Conservation (phyloP, 2,797 vertebrate species). For the Rhincodon typus region DNA sequence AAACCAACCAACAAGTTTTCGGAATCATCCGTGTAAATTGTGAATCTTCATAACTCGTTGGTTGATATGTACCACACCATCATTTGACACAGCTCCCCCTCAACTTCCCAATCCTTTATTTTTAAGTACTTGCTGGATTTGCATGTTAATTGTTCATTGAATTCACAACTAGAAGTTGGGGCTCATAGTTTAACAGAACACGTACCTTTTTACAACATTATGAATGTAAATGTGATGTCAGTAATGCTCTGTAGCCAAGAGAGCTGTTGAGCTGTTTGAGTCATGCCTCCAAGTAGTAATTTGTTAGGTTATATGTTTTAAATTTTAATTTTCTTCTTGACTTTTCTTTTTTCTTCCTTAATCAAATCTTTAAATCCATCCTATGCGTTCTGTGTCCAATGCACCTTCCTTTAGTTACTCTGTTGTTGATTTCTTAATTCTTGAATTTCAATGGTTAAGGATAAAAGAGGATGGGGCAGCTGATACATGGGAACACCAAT, state of each 20-base stretch:
- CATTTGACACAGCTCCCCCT: not conserved
- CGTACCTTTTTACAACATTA: not conserved
- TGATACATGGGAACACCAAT: not conserved
- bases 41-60: not conserved
- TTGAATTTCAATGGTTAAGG: not conserved
- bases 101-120: not conserved
- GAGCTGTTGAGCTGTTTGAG: not conserved
- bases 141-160: not conserved
- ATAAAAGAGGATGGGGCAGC: not conserved
- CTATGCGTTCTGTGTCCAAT: not conserved
- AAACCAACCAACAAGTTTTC: not conserved
- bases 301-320: not conserved
- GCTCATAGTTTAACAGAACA: not conserved
- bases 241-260: not conserved
- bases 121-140: slow-evolving; percentile 25
- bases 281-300: not conserved
- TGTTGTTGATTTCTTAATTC: not conserved
- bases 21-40: not conserved
- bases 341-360: not conserved
- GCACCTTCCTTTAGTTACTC: not conserved
- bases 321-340: not conserved
- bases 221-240: not conserved
- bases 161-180: not conserved
- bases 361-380: not conserved
- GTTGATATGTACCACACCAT: not conserved